Base-by-base conservation (phyloP, 1,140 invertebrate genomes). In the Brachionus asplanchnoidis region DNA sequence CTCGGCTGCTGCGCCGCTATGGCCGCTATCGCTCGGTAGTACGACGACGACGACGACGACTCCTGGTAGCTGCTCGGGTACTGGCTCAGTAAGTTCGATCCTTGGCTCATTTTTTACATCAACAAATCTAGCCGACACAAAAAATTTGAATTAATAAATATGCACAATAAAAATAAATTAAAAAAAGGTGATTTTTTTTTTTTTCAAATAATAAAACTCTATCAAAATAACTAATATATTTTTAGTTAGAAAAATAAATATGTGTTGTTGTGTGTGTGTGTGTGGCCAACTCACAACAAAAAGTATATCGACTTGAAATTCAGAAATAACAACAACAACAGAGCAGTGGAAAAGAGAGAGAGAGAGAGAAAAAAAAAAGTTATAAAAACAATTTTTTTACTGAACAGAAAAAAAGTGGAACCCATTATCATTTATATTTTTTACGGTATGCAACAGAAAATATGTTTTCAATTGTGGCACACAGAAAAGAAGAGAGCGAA, bases 381-480 rank as follows among this genome's bases (percentile, higher is more conserved):
- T 73, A 77, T 77, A 77, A 77, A 77, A 77, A 77, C 40, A 77
- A 77, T 26, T 50, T 77, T 77, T 77, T 77, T 77, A 44, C 46
- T 44, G 40, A 50, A 77, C 46, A 73, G 12, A 73, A 40, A 73
- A 73, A 73, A 40, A 77, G 40, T 77, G 73, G 73, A 77, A 77
- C 73, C 73, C 73, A 77, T 77, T 77, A 77, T 77, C 73, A 77
- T 77, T 77, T 77, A 50, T 77, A 50, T 77, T 50, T 75, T 75
- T 77, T 77, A 77, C 73, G 73, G 73, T 77, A 77, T 77, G 44
- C 40, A 77, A 77, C 44, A 77, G 44, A 77, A 77, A 50, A 77
- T 77, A 77, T 77, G 42, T 40, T 75, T 75, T 75, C 20, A 75
- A 75, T 75, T 75, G 11, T 68, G 17, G 40, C 32, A 73, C 17